A percentile compares a stretch with the other conserved stretches of the same genome.
Evolutionary conservation across 2,113 vertebrate genomes (phyloP).

Genomic region (Spea bombifrons): DNA sequence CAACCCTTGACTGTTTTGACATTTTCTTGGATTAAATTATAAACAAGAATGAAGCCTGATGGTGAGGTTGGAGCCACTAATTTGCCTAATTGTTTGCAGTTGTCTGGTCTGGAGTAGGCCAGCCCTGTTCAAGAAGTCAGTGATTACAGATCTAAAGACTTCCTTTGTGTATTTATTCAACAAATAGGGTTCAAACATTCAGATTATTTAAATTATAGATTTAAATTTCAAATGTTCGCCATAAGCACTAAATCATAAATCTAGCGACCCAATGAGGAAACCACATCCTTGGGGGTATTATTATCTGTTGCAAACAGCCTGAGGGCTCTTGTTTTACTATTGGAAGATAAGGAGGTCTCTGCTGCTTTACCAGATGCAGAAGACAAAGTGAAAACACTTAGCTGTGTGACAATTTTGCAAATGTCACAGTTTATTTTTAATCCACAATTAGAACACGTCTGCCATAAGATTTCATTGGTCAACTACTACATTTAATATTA

Average conservation of each 20-base stretch:
- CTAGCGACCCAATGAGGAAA: slow-evolving; percentile 77
- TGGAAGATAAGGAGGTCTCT: slow-evolving; percentile 17
- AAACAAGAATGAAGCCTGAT: slow-evolving; percentile 99
- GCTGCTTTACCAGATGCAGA: background rate
- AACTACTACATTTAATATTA: too few relatives aligned
- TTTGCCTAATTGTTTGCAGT: slow-evolving; percentile 99
- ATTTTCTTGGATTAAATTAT: slow-evolving; percentile 99
- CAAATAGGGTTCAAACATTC: slow-evolving; percentile 91
- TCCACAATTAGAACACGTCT: background rate
- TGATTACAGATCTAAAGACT: slow-evolving; percentile 95
- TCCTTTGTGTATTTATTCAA: slow-evolving; percentile 92
- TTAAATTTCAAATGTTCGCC: slow-evolving; percentile 85
- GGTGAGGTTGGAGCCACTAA: slow-evolving; percentile 99
- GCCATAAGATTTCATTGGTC: background rate
- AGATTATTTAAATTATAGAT: slow-evolving; percentile 96
- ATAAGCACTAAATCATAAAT: slow-evolving; percentile 80
- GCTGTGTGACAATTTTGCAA: background rate
- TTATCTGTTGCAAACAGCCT: slow-evolving; percentile 79
- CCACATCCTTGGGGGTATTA: slow-evolving; percentile 76
- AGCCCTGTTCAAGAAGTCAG: slow-evolving; percentile 77
- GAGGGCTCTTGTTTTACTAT: slow-evolving; percentile 62
- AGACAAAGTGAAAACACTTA: slow-evolving; percentile 5
- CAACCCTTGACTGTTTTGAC: slow-evolving; percentile 99
- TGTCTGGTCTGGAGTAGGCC: slow-evolving; percentile 91
- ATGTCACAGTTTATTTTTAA: background rate